Evolutionary conservation across 2,888 invertebrate genomes (phyloP).

Genomic region (Torymus tubicola): DNA sequence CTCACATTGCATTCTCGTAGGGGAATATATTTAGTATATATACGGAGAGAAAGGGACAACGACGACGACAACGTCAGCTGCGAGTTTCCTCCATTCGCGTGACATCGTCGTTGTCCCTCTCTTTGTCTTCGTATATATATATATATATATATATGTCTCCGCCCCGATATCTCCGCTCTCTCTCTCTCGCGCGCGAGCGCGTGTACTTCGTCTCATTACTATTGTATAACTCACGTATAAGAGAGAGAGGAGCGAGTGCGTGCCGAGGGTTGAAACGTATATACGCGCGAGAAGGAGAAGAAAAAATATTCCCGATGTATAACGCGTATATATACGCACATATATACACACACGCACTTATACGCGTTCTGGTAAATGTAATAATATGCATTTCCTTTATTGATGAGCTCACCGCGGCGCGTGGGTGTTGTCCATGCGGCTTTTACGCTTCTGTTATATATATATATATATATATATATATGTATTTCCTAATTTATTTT

Average conservation of each 20-base stretch:
- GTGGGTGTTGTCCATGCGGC: no score
- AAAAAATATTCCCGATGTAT: no score
- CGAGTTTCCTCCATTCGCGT: constrained; percentile 67
- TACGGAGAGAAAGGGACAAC: no score
- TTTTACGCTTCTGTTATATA: no score
- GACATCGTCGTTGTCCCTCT: constrained; percentile 63
- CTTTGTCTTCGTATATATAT: constrained; percentile 13
- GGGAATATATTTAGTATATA: no score
- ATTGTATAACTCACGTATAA: constrained; percentile 62
- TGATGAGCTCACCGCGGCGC: background rate
- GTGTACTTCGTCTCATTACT: constrained; percentile 65
- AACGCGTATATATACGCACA: background rate
- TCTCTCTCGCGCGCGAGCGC: no score
- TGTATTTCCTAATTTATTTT: no score
- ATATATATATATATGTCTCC: no score
- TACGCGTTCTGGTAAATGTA: background rate
- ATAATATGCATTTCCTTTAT: constrained; percentile 39
- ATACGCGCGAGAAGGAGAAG: background rate
- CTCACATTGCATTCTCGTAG: no score
- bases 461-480: no score
- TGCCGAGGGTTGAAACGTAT: background rate
- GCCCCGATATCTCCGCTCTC: constrained; percentile 65
- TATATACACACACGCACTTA: background rate
- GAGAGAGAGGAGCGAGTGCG: background rate
- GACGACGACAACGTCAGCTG: no score